phyloP scores from a whole-genome alignment of 1,140 invertebrate genomes.

The Cyclargus thomasi region DNA sequence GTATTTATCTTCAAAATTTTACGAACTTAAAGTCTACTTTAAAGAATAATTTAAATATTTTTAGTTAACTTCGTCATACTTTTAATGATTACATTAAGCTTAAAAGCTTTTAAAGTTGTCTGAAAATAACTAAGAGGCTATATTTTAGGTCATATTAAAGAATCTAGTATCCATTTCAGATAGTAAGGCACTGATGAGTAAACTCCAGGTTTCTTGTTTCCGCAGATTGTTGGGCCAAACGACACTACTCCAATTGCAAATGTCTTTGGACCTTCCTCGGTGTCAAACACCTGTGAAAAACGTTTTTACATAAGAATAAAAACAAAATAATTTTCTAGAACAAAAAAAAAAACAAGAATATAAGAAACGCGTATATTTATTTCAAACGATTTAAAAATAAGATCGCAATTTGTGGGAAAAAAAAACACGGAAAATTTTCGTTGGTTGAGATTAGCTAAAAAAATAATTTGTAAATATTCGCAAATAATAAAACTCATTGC shows the following conservation, averaged over 20 bases:
- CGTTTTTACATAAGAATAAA: background rate
- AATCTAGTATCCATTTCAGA: constrained; percentile 79
- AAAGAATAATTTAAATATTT: no score
- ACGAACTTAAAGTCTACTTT: no score
- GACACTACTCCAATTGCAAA: constrained; percentile 79
- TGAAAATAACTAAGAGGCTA: background rate
- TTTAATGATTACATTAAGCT: background rate
- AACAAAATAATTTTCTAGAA: background rate
- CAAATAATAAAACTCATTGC: no score
- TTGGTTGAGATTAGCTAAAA: no score
- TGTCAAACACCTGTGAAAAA: constrained; percentile 56
- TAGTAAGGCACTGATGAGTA: constrained; percentile 80
- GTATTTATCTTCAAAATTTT: no score
- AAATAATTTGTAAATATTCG: no score
- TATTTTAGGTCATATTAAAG: constrained; percentile 26
- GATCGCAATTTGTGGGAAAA: no score
- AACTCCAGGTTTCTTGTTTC: constrained; percentile 79
- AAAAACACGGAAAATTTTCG: no score
- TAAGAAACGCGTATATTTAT: no score
- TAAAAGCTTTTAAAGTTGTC: background rate
- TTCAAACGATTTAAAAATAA: no score
- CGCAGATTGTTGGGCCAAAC: constrained; percentile 82
- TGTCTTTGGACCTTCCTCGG: constrained; percentile 63
- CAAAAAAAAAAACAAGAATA: background rate
- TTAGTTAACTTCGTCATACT: no score